Evolutionary conservation across 1,140 invertebrate species (phyloP), one percentile per base, ranked within the genome.

Genomic region (Atta cephalotes): DNA sequence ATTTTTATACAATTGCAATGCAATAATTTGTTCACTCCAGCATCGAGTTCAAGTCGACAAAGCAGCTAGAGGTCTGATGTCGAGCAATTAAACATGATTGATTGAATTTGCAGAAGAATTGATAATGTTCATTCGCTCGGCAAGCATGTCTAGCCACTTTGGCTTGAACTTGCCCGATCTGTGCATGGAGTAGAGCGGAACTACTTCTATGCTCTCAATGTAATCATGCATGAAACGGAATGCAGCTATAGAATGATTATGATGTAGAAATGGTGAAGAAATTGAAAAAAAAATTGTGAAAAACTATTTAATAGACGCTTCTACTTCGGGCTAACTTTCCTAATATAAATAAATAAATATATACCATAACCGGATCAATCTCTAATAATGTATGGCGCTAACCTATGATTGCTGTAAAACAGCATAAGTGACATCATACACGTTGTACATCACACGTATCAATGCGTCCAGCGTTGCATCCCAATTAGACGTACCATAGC

Each of bases 401-500:
- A 95, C 95, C 95, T 95, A 95, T 95, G 93, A 95, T 94, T 90
- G 95, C 95, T 95, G 95, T 95, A 92, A 92, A 93, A 94, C 80
- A 84, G 80, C 80, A 31, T 21, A 84, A 90, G 92, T 93, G 91
- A 94, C 93, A 93, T 94, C 93, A 95, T 92, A 92, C 39, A 45
- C 39, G 94, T 94, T 92, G 94, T 87, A 95, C 94, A 95, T 95
- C 94, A 93, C 91, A 93, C 91, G 91, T 91, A 91, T 95, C 92
- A 92, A 94, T 92, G 91, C 90, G 92, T 95, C 94, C 95, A 95
- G 92, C 93, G 94, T 95, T 94, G 94, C 90, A 93, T 94, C 92
- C 94, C 94, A 90, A 94, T 92, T 90, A 94, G 92, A 95, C 92
- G 94, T 93, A 93, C 92, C 93, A 94, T 93, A 93, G 94, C 95